Evolutionary conservation across 2,113 vertebrate species (phyloP).

Genomic region (Gymnorhina tibicen): DNA sequence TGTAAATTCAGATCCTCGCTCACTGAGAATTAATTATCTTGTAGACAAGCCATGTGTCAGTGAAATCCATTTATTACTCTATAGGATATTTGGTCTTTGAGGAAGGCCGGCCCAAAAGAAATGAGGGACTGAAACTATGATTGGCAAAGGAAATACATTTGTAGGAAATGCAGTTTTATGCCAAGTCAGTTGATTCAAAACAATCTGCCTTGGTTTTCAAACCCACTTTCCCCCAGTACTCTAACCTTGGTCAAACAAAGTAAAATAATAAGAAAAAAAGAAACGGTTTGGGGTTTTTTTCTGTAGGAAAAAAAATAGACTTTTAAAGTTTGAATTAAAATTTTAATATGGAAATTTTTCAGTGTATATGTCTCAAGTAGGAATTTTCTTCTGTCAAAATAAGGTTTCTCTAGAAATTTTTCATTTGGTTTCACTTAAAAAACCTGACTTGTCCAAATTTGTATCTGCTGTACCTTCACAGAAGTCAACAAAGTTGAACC

Average conservation of each 20-base stretch:
- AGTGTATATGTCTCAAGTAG: neutral
- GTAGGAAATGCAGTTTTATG: conserved; percentile 8
- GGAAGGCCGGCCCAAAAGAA: conserved; percentile 39
- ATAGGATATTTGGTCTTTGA: conserved; percentile 7
- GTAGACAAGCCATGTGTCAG: conserved; percentile 58
- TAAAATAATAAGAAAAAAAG: neutral
- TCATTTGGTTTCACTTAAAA: neutral
- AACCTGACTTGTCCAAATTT: neutral
- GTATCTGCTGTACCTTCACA: neutral
- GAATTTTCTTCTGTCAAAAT: neutral
- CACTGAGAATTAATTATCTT: conserved; percentile 62
- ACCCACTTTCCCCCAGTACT: neutral
- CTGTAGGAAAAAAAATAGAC: neutral
- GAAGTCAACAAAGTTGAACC: neutral
- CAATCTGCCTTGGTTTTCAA: conserved; percentile 49
- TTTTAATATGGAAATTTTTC: neutral
- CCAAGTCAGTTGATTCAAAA: conserved; percentile 37
- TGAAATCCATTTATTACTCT: conserved; percentile 4
- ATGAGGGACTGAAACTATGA: neutral
- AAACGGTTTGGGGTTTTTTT: neutral
- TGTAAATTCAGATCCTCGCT: conserved; percentile 42
- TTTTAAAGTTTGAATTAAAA: neutral
- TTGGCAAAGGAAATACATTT: conserved; percentile 16
- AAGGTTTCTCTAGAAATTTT: neutral
- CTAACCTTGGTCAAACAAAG: conserved; percentile 3